Evolutionary conservation across 2,888 invertebrate species (phyloP), one percentile per base, ranked within the genome.

Genomic region (Hypolimnas misippus): DNA sequence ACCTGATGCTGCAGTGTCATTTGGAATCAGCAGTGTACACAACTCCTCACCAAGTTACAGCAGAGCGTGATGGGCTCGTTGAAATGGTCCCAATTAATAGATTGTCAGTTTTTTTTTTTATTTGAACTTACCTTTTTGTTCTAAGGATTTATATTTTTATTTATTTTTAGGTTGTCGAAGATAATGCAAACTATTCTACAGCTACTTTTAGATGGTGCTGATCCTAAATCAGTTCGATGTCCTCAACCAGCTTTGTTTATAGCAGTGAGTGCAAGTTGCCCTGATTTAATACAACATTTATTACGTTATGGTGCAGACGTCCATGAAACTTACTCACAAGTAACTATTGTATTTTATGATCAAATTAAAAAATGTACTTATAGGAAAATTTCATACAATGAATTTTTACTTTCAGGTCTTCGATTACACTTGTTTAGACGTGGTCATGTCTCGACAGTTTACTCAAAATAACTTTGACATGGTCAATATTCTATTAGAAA

Each of bases 231-330:
- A 14, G 82, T 85, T 7, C 70, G 69, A 17, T 88, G 82, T 76
- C 90, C 91, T 1, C 84, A 85, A 44, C 77, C 88, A 3, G 84
- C 87, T 1, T 64, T 90, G 3, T 74, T 82, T 21, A 76, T 85
- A 31, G 89, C 87, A 3, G 68, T 78, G 0, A 57, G 74, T 1
- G 73, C 86, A 1, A 79, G 79, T 1, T 72, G 67, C 50, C 51
- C 84, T 1, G 79, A 84, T 25, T 70, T 89, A 6, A 71, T 90
- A 17, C 70, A 71, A 2, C 70, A 76, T 29, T 73, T 91, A 33
- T 69, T 84, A 1, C 65, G 71, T 4, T 64, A 79, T 63, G 89
- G 89, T 2, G 87, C 84, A 57, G 75, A 90, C 63, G 70, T 86
- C 0, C 85, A 91, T 70, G 84, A 87, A 78, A 70, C 65, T 10